phyloP scores from a whole-genome alignment of 2,797 vertebrate genomes.

The Rallus crepitans region DNA sequence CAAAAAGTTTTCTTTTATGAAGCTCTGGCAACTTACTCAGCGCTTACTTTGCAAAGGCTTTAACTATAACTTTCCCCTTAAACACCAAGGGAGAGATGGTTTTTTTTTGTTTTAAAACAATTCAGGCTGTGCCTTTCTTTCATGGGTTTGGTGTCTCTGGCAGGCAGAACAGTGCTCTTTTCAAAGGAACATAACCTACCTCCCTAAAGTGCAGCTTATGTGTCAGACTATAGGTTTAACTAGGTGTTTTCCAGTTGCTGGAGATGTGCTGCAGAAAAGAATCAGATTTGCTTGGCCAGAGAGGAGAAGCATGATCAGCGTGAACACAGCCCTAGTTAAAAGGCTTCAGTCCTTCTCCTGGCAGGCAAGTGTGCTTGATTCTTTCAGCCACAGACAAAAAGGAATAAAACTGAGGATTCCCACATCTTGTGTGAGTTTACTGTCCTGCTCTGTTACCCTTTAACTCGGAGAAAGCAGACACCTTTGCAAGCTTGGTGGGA shows the following conservation, averaged over 20 bases:
- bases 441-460: not conserved
- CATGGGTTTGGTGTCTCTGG: not conserved
- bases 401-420: not conserved
- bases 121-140: not conserved
- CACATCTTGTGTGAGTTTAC: not conserved
- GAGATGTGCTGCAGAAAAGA: not conserved
- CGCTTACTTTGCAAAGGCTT: not conserved
- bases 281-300: not conserved
- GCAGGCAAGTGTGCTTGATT: not conserved
- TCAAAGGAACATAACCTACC: not conserved
- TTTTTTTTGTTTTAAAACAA: not conserved
- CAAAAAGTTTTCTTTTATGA: not conserved
- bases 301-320: not conserved
- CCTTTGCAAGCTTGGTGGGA: not conserved
- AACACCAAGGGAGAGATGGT: fast-evolving
- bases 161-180: not conserved
- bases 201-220: not conserved
- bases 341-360: not conserved
- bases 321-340: not conserved
- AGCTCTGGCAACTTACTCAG: not conserved
- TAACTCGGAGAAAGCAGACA: not conserved
- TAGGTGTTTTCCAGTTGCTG: not conserved
- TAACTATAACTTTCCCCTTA: not conserved
- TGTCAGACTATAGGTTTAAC: not conserved
- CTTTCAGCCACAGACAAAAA: not conserved